Base-by-base conservation (phyloP, 2,797 vertebrate species). In the Erithacus rubecula region DNA sequence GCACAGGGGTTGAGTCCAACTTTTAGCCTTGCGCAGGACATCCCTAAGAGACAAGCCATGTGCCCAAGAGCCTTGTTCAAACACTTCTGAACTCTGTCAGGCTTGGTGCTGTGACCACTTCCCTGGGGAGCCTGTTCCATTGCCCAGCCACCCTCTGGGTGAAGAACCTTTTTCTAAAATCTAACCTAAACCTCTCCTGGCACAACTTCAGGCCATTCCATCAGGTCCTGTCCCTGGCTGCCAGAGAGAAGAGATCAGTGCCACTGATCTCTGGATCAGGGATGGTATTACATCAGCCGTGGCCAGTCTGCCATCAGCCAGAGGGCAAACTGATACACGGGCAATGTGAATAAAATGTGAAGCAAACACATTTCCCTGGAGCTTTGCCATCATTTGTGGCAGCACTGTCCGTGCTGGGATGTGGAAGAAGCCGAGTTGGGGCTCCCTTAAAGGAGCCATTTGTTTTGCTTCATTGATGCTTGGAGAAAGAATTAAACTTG, bases 141-240 rank as follows among this genome's bases (percentile, higher is more conserved):
- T 32, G 18, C 26, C 4, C 44, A 8, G 0, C 23, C 44, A 27
- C 5, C 2, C 10, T 32, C 51, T 71, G 26, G 5, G 29, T 1
- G 11, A 27, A 71, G 26, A 71, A 16, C 3, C 26, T 41, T 65
- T 23, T 53, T 1, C 30, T 20, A 2, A 53, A 23, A 36, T 1
- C 44, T 26, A 78, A 2, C n/a, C 9, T 39, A 34, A 46, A 19
- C 10, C 21, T 46, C 26, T 11, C 10, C 24, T 64, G 65, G 3
- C 37, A 41, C 9, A 17, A 1, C 12, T 77, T 39, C 15, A 46
- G 6, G 24, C 21, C 26, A 5, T 71, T 83, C 34, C 15, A 12
- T 65, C 9, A 11, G 22, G 15, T 39, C 21, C 18, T 46, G 37
- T 89, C 52, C 27, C 15, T 58, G 51, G 14, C 0, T 49, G 6